Percentiles rank a stretch among this genome's conserved stretches.
Conservation (phyloP, 2,888 invertebrate species). For the Yponomeuta malinellus region DNA sequence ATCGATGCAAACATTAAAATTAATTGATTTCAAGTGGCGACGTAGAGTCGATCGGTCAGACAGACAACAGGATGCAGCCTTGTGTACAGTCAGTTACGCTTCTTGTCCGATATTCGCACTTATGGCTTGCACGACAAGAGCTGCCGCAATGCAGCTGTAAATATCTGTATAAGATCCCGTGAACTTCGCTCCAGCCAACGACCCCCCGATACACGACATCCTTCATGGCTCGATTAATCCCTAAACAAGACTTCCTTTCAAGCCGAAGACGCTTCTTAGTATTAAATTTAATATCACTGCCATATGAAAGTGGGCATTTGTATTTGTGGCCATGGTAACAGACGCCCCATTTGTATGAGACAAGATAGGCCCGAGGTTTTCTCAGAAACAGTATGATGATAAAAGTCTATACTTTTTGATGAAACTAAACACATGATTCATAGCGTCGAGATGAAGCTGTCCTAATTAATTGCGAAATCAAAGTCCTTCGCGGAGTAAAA, state of each 20-base stretch:
- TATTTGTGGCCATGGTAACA: not conserved
- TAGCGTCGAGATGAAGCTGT: not conserved
- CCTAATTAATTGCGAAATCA: not conserved
- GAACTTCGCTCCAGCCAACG: constrained; percentile 54
- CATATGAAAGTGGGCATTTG: constrained; percentile 4
- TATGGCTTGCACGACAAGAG: not conserved
- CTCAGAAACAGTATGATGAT: not conserved
- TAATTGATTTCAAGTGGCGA: constrained; percentile 57
- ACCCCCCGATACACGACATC: constrained; percentile 60
- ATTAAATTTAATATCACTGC: constrained; percentile 5
- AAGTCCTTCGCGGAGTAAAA: not conserved
- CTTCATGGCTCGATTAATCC: constrained; percentile 64
- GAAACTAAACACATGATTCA: not conserved
- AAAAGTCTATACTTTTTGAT: not conserved
- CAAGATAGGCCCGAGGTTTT: not conserved
- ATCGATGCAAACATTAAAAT: constrained; percentile 18
- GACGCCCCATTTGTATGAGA: not conserved
- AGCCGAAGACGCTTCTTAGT: constrained; percentile 6
- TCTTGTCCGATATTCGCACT: not conserved
- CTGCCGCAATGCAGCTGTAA: not conserved
- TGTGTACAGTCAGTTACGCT: not conserved
- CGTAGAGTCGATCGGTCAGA: constrained; percentile 6
- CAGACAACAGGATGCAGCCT: constrained; percentile 9
- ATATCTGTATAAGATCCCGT: constrained; percentile 25
- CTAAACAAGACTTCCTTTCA: constrained; percentile 51